phyloP scores from a whole-genome alignment of 2,888 invertebrate genomes.

The Tanytarsus gracilentus region DNA sequence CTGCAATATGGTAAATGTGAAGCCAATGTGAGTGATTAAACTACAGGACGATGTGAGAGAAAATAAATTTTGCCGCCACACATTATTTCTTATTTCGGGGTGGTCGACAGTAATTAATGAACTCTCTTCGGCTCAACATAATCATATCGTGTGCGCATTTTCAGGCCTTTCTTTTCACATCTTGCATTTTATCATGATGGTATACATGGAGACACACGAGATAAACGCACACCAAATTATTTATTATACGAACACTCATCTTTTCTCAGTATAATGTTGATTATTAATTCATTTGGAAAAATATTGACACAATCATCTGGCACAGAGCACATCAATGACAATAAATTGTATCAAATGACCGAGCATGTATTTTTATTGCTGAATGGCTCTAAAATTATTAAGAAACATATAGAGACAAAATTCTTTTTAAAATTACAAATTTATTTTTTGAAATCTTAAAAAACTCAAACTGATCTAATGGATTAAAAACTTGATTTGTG shows the following conservation, averaged over 20 bases:
- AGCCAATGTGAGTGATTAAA: not conserved
- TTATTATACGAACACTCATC: no score
- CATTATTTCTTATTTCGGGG: slow-evolving; percentile 2
- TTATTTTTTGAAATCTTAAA: no score
- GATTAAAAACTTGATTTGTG: not conserved
- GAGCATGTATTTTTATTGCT: no score
- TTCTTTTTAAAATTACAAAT: no score
- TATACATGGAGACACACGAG: no score
- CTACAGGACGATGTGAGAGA: slow-evolving; percentile 1
- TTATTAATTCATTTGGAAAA: slow-evolving; percentile 28
- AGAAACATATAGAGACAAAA: no score
- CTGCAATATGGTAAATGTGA: slow-evolving; percentile 14
- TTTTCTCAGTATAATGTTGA: slow-evolving; percentile 25
- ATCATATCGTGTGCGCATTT: no score
- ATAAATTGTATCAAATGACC: slow-evolving; percentile 23
- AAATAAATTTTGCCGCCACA: slow-evolving; percentile 16
- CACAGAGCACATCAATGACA: slow-evolving; percentile 13
- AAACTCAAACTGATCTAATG: no score
- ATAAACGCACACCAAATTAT: no score
- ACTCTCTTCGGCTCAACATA: slow-evolving; percentile 14
- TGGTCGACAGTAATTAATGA: slow-evolving; percentile 27
- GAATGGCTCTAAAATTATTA: no score
- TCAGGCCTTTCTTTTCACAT: no score
- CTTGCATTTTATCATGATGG: no score
- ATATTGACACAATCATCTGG: slow-evolving; percentile 26